Evolutionary conservation across 2,888 invertebrate species (phyloP).

Genomic region (Geotrupes spiniger): DNA sequence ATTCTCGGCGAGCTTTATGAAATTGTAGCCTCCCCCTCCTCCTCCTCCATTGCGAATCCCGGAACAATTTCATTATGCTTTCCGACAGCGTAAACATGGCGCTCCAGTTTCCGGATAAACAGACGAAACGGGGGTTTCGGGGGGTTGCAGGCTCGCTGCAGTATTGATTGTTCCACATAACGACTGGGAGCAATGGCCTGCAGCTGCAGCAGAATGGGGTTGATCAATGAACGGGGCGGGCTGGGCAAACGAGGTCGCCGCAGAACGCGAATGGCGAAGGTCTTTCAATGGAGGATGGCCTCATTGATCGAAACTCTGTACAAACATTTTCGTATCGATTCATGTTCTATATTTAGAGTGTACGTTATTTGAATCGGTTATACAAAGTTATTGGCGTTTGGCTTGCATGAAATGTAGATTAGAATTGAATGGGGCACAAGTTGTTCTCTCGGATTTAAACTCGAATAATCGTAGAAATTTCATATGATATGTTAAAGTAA

Average conservation of each 20-base stretch:
- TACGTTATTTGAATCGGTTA: not conserved
- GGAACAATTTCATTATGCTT: too few species aligned
- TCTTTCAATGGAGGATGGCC: constrained; percentile 1
- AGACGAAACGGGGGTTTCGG: not conserved
- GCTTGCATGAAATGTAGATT: too few species aligned
- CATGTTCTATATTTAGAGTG: not conserved
- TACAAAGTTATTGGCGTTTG: too few species aligned
- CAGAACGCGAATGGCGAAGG: not conserved
- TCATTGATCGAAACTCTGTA: too few species aligned
- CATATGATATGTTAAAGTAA: too few species aligned
- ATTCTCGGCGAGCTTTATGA: too few species aligned
- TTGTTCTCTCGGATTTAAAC: too few species aligned
- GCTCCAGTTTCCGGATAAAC: constrained; percentile 1
- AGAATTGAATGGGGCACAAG: too few species aligned
- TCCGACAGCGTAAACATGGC: not conserved
- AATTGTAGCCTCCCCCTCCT: too few species aligned
- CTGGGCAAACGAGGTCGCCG: constrained; percentile 4
- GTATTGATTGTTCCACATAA: constrained; percentile 2
- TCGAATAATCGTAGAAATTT: too few species aligned
- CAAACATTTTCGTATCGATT: too few species aligned
- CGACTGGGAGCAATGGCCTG: constrained; percentile 18
- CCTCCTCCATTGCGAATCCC: too few species aligned
- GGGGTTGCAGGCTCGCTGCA: constrained; percentile 3
- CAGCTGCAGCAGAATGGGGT: constrained; percentile 27
- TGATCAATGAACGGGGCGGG: constrained; percentile 29